A percentile compares a stretch with the other conserved stretches of the same genome.
phyloP scores from a whole-genome alignment of 2,888 invertebrate species.

The Drosophila multiciliata region DNA sequence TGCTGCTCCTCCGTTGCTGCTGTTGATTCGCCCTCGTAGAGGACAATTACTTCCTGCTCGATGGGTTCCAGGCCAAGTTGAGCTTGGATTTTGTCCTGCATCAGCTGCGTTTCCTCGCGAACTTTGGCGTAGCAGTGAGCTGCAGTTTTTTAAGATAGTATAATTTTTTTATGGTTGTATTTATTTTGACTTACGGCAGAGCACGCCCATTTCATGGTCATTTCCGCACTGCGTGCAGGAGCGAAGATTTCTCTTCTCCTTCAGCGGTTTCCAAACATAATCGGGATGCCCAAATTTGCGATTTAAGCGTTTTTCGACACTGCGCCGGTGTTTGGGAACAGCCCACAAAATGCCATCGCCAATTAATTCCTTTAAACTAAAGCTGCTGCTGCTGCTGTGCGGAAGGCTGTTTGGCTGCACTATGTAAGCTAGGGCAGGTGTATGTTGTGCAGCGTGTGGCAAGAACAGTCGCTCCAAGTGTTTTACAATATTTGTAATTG shows the following conservation, averaged over 20 bases:
- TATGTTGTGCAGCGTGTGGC: constrained; percentile 83
- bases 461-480: constrained; percentile 84
- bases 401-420: constrained; percentile 31
- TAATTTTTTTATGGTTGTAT: not conserved
- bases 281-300: constrained; percentile 90
- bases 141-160: constrained; percentile 80
- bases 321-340: constrained; percentile 86
- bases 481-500: constrained; percentile 84
- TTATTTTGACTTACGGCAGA: constrained; percentile 90
- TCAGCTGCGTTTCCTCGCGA: constrained; percentile 91
- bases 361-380: constrained; percentile 88
- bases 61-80: constrained; percentile 90
- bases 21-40: constrained; percentile 92
- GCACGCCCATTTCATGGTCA: constrained; percentile 90
- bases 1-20: constrained; percentile 87
- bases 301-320: constrained; percentile 90
- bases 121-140: constrained; percentile 94
- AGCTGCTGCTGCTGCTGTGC: constrained; percentile 50
- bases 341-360: constrained; percentile 91
- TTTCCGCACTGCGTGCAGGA: constrained; percentile 94
- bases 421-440: constrained; percentile 75
- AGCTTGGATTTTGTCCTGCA: constrained; percentile 91
- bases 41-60: constrained; percentile 93
- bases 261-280: constrained; percentile 89
- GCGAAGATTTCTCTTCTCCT: constrained; percentile 90